These are phyloP conservation scores for Morinoia aosen DNA, from an alignment of 2,888 invertebrate species.

Conservation along the genomic window DNA sequence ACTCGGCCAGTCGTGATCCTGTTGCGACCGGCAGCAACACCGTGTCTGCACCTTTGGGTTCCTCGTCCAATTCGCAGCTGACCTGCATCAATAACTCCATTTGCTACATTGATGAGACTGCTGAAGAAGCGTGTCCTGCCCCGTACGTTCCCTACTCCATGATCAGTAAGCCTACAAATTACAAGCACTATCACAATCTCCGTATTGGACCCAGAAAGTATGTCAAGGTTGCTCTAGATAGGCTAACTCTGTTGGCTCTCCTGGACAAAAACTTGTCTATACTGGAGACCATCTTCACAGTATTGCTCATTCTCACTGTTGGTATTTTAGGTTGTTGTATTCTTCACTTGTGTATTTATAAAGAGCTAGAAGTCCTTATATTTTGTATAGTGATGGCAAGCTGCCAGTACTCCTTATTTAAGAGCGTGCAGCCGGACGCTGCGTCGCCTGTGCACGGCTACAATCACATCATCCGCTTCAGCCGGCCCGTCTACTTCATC, in stretches of 20 bases:
- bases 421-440: constrained; percentile 99
- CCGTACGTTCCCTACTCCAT: constrained; percentile 32
- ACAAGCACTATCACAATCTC: constrained; percentile 81
- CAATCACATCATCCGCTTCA: constrained; percentile 93
- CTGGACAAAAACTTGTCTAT: constrained; percentile 92
- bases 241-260: constrained; percentile 90
- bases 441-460: constrained; percentile 98
- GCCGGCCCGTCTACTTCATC: constrained; percentile 72
- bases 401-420: constrained; percentile 95
- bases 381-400: constrained; percentile 98
- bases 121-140: constrained; percentile 23
- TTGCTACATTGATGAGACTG: constrained; percentile 33
- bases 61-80: constrained; percentile 56
- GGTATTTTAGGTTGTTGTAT: constrained; percentile 88
- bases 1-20: neutral
- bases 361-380: constrained; percentile 91
- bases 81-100: constrained; percentile 40
- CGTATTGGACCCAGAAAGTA: constrained; percentile 73
- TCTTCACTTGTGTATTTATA: constrained; percentile 87
- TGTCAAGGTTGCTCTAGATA: constrained; percentile 90
- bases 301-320: constrained; percentile 86
- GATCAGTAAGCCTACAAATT: constrained; percentile 9
- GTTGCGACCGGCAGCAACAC: constrained; percentile 53
- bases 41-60: constrained; percentile 41
- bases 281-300: constrained; percentile 85